These are phyloP conservation scores for Ricordea florida DNA, from an alignment of 92 coral and sea anemone species.

Conservation along the genomic window DNA sequence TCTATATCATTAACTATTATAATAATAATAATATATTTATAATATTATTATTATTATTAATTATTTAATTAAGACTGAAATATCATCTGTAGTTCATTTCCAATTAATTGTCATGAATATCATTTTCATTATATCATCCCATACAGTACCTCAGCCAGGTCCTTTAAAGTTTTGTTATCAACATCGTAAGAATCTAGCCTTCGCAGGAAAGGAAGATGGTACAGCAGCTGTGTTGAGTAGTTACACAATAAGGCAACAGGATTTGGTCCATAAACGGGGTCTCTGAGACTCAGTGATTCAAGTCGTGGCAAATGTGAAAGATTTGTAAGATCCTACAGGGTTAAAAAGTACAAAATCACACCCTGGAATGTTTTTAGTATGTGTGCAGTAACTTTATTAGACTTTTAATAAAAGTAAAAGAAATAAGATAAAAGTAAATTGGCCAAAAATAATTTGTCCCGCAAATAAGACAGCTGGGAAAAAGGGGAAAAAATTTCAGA, in stretches of 20 bases:
- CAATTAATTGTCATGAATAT: too few species aligned
- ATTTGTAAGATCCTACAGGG: slow-evolving; percentile 78
- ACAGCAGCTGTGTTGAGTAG: slow-evolving; percentile 89
- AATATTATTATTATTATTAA: too few species aligned
- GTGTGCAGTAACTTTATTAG: too few species aligned
- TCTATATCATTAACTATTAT: too few species aligned
- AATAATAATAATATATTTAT: too few species aligned
- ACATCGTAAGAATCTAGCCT: slow-evolving; percentile 91
- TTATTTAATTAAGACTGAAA: too few species aligned
- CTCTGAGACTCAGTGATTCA: slow-evolving; percentile 77
- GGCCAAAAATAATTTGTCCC: too few species aligned
- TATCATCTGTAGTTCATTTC: neutral
- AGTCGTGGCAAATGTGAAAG: slow-evolving; percentile 72
- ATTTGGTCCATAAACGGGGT: slow-evolving; percentile 91
- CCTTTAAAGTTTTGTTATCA: slow-evolving; percentile 78
- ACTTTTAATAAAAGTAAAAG: too few species aligned
- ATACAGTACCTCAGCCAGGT: slow-evolving; percentile 78
- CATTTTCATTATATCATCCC: neutral
- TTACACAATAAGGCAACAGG: slow-evolving; percentile 91
- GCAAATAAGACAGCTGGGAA: too few species aligned
- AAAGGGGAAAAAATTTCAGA: too few species aligned
- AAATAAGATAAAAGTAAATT: too few species aligned
- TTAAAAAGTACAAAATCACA: neutral
- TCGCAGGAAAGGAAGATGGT: slow-evolving; percentile 79
- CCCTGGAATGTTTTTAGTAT: neutral